Conservation (phyloP, 1,140 invertebrate genomes). For the Penaeus vannamei region DNA sequence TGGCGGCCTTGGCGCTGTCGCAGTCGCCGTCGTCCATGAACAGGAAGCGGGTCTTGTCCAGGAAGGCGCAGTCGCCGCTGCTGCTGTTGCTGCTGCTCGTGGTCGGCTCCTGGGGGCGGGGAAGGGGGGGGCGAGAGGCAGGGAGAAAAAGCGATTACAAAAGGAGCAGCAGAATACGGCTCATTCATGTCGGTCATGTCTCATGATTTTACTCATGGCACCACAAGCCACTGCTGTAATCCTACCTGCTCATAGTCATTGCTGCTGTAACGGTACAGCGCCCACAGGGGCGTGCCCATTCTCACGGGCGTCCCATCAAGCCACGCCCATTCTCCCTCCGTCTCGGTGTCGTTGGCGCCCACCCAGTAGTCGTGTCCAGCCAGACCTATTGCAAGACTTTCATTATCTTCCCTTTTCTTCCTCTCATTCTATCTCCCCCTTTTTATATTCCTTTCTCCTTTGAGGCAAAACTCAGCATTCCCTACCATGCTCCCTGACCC, state of each 20-base stretch:
- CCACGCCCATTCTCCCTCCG: constrained; percentile 27
- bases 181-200: no score
- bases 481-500: no score
- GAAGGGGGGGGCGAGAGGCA: no score
- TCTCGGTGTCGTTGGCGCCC: constrained; percentile 1
- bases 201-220: no score
- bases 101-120: constrained; percentile 4
- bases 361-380: constrained; percentile 35
- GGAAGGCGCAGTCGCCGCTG: constrained; percentile 13
- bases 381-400: constrained; percentile 1
- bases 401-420: no score
- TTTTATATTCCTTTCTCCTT: no score
- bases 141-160: not conserved
- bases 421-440: no score
- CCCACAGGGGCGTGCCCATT: constrained; percentile 36
- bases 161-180: not conserved
- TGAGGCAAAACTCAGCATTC: no score
- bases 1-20: not conserved
- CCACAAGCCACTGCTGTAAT: no score
- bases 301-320: not conserved
- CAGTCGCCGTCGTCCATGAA: constrained; percentile 11
- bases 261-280: not conserved
- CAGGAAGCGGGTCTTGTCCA: not conserved
- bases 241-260: not conserved
- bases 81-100: not conserved